Evolutionary conservation across 2,797 vertebrate species (phyloP).

Genomic region (Gila robusta): DNA sequence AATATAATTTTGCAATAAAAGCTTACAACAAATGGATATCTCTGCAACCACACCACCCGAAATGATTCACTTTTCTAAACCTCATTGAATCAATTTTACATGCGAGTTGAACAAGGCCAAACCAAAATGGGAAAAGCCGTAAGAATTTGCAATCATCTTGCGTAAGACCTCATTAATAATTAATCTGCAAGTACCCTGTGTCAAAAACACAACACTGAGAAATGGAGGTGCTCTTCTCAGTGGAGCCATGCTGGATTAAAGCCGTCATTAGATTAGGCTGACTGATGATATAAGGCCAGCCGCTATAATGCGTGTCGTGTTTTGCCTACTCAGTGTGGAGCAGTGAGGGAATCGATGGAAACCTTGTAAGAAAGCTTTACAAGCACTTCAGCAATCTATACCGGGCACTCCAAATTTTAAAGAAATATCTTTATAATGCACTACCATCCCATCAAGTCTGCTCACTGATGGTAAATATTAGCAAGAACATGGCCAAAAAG

Average conservation of each 20-base stretch:
- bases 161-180: constrained; percentile 35
- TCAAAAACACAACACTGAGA: constrained; percentile 44
- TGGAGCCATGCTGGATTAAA: constrained; percentile 49
- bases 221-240: constrained; percentile 36
- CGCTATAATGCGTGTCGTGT: constrained; percentile 57
- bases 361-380: constrained; percentile 58
- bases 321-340: constrained; percentile 60
- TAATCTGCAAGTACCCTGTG: constrained; percentile 42
- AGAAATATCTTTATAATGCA: constrained; percentile 42
- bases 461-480: constrained; percentile 30
- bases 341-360: constrained; percentile 58
- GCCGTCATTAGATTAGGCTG: constrained; percentile 58
- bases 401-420: constrained; percentile 18
- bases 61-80: constrained; percentile 19
- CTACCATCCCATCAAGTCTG: constrained; percentile 35
- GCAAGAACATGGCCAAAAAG: constrained; percentile 28
- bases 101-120: constrained; percentile 25
- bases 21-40: background rate
- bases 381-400: constrained; percentile 56
- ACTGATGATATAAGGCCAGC: constrained; percentile 55
- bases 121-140: constrained; percentile 41
- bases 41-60: background rate
- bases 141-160: constrained; percentile 39
- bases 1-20: constrained; percentile 11
- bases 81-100: constrained; percentile 8